Base-by-base conservation (phyloP, 2,888 invertebrate species). In the Apodemia mormo region DNA sequence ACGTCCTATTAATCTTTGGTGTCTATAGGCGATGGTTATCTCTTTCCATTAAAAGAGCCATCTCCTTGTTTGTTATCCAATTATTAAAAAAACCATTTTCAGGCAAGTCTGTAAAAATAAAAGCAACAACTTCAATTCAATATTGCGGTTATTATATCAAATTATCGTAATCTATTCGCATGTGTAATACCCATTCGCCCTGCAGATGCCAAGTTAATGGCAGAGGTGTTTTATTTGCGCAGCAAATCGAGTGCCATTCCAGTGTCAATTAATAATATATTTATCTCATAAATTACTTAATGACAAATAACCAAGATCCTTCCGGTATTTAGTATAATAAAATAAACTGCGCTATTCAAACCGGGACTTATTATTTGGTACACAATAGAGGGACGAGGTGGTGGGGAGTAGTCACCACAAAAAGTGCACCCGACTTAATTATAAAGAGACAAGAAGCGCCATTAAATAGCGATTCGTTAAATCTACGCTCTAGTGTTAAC, bases 361-460 rank as follows among this genome's bases (percentile, higher is more conserved):
- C 65, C 68, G 74, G 75, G 75, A 72, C 76, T 81, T 83, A 82
- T 86, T 87, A 86, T 87, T 85, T 81, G 79, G 77, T 80, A 81
- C 83, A 89, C 88, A 89, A 90, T 88, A 88, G 72, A 73, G 71
- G 79, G 71, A 77, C 70, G 73, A 65, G 67, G 76, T 66, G 68
- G 74, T 76, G 77, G 76, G 80, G 76, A 76, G 77, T 77, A 79
- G 81, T 80, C 81, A 82, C 88, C 88, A 87, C 92, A 92, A 92
- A 92, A 92, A 92, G 89, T 92, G 92, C 92, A 90, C 92, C 91
- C 88, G 91, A 93, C 92, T 93, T 93, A 92, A 93, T 93, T 92
- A 92, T 93, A 92, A 92, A 92, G 92, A 92, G 92, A 93, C 93
- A 93, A 92, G 92, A 92, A 92, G 87, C 90, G 92, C 90, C 88